Evolutionary conservation across 2,113 vertebrate genomes (phyloP).

Genomic region (Podarcis muralis): DNA sequence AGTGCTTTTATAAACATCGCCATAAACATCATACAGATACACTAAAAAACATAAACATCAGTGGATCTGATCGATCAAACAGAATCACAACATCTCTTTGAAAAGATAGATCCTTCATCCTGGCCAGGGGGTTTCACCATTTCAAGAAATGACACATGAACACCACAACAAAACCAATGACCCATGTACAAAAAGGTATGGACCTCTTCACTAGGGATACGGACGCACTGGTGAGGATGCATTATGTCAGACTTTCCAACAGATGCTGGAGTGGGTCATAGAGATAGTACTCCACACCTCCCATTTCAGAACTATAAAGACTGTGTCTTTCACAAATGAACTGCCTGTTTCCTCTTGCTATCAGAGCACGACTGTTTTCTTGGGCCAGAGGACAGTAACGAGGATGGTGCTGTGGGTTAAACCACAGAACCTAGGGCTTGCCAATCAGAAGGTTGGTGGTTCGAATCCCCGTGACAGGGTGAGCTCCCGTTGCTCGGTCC

Average conservation of each 20-base stretch:
- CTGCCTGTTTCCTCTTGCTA: background rate
- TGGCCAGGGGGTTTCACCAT: background rate
- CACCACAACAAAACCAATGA: background rate
- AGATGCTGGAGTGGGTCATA: background rate
- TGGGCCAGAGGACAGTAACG: background rate
- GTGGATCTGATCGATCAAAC: background rate
- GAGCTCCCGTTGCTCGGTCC: too few relatives aligned
- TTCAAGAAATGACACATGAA: background rate
- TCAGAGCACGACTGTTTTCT: background rate
- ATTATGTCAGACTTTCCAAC: background rate
- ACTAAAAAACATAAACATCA: conserved; percentile 1
- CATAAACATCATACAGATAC: background rate
- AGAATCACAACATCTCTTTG: background rate
- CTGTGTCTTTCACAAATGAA: background rate
- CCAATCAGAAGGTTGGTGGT: too few relatives aligned
- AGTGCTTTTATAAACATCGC: conserved; percentile 29
- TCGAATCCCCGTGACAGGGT: too few relatives aligned
- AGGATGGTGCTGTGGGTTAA: too few relatives aligned
- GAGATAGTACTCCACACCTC: background rate
- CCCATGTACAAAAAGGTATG: background rate
- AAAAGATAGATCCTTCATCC: background rate
- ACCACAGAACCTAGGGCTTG: too few relatives aligned
- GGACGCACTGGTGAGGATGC: background rate
- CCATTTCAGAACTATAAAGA: background rate
- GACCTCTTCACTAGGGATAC: background rate